These are phyloP conservation scores for Harpegnathos saltator DNA, from an alignment of 1,140 invertebrate genomes.

Conservation along the genomic window DNA sequence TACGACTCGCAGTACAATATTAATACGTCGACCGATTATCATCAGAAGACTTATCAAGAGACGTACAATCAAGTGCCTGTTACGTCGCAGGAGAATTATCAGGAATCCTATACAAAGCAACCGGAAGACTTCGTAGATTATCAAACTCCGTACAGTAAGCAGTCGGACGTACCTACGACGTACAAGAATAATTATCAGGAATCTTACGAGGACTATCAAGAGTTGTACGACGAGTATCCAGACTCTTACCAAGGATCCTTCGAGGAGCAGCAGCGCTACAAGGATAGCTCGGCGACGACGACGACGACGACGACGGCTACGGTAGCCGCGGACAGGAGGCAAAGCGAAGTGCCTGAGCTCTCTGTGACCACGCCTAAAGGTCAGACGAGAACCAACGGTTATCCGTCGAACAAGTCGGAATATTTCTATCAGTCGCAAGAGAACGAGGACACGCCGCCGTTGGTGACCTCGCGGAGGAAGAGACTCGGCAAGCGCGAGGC, in stretches of 20 bases:
- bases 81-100: conserved; percentile 72
- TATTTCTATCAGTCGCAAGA: conserved; percentile 80
- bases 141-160: conserved; percentile 77
- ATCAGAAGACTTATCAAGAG: conserved; percentile 74
- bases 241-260: conserved; percentile 80
- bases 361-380: conserved; percentile 81
- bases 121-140: conserved; percentile 75
- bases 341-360: conserved; percentile 81
- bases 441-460: conserved; percentile 72
- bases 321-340: conserved; percentile 76
- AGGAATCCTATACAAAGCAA: conserved; percentile 73
- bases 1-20: conserved; percentile 80
- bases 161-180: conserved; percentile 65
- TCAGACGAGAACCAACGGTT: conserved; percentile 80
- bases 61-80: conserved; percentile 71
- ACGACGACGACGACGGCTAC: conserved; percentile 48
- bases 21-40: conserved; percentile 76
- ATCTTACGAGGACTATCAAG: conserved; percentile 71
- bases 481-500: conserved; percentile 79
- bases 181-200: conserved; percentile 78
- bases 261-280: conserved; percentile 77
- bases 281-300: conserved; percentile 67
- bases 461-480: conserved; percentile 72
- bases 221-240: conserved; percentile 80
- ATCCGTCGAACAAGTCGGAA: conserved; percentile 80